Evolutionary conservation across 2,797 vertebrate genomes (phyloP), one percentile per base, ranked within the genome.

Genomic region (Poeciliopsis infans): DNA sequence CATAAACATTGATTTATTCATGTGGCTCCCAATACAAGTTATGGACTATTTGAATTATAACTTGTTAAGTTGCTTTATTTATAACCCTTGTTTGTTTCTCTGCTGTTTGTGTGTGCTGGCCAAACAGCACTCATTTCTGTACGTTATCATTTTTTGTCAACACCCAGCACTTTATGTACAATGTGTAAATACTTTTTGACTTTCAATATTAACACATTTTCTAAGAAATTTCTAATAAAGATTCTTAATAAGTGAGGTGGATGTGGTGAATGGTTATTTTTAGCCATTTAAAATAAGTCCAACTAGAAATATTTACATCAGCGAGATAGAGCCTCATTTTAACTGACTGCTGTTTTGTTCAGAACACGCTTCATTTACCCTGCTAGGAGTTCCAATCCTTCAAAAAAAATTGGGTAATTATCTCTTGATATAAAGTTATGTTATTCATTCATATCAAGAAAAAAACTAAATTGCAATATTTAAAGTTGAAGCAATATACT

Each of bases 101-200:
- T 28, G 49, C 49, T 77, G 41, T 78, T 77, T 72, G n/a, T 85
- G 47, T 81, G 51, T 72, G 64, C 39, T 83, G 76, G 66, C 28
- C 74, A 28, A 80, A 71, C 15, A 15, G 12, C 66, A 5, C 39
- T 47, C 25, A n/a, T 53, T 74, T 36, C 18, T 39, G 46, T 72
- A 10, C 8, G 36, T 36, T 25, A 15, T 74, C 47, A 72, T 23
- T 45, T 71, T 81, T 46, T 81, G 49, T 83, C 78, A 85, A 75
- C 77, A 81, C 83, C 85, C 64, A 79, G 84, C 84, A 91, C 89
- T 90, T 92, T 87, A 88, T 86, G 79, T 82, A 74, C 15, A 82
- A 78, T 84, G 83, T 76, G 53, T 77, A 2, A 76, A 81, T 61
- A 41, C 39, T 82, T 74, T 81, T 72, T 78, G 49, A 81, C 10